phyloP scores from a whole-genome alignment of 2,888 invertebrate genomes.

The Galerucella nymphaeae region DNA sequence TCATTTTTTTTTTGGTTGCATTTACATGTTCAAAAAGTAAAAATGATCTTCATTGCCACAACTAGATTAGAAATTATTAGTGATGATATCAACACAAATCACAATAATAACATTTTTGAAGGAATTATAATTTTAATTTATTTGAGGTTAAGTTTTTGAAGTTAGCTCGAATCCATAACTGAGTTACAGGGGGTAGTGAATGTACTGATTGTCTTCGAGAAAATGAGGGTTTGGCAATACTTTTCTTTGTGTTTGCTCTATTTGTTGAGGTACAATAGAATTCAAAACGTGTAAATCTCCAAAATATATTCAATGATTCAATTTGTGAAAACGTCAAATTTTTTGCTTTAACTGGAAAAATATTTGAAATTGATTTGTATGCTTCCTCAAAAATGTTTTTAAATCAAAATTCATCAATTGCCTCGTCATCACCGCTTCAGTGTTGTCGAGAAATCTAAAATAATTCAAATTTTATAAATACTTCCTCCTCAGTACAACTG shows the following conservation, averaged over 20 bases:
- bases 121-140: not conserved
- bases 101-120: not conserved
- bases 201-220: no score
- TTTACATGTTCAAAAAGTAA: conserved; percentile 44
- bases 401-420: not conserved
- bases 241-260: no score
- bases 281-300: no score
- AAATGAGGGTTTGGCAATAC: no score
- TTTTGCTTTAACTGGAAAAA: no score
- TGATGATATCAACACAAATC: not conserved
- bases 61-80: not conserved
- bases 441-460: conserved; percentile 17
- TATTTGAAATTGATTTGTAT: not conserved
- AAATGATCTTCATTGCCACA: not conserved
- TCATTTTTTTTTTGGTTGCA: conserved; percentile 30
- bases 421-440: conserved; percentile 5
- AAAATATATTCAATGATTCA: no score
- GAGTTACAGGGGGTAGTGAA: no score
- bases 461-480: conserved; percentile 44
- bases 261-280: no score
- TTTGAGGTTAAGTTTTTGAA: no score
- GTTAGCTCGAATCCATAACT: no score
- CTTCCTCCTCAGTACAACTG: conserved; percentile 51
- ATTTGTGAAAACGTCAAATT: no score
- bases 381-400: conserved; percentile 7